Evolutionary conservation across 2,888 invertebrate species (phyloP).

Genomic region (Nebria salina): DNA sequence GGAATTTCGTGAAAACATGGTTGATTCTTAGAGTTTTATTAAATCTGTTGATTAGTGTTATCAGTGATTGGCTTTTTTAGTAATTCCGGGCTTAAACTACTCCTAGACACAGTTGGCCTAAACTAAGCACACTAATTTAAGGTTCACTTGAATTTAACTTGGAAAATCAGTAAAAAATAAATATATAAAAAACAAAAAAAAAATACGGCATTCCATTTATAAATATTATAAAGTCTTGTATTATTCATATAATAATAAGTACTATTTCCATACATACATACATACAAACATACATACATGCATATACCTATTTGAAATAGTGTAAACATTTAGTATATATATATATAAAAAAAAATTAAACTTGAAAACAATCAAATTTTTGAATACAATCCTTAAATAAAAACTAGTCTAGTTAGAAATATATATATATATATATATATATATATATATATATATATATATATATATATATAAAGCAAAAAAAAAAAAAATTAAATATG

Average conservation of each 20-base stretch:
- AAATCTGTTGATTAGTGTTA: no score
- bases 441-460: background rate
- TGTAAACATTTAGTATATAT: conserved; percentile 31
- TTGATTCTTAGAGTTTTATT: background rate
- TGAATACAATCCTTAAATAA: conserved; percentile 37
- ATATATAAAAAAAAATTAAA: conserved; percentile 17
- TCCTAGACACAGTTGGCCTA: background rate
- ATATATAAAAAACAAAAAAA: background rate
- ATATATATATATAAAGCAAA: conserved; percentile 9
- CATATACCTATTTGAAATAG: conserved; percentile 36
- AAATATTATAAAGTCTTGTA: conserved; percentile 9
- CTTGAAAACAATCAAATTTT: conserved; percentile 39
- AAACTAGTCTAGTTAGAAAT: conserved; percentile 26
- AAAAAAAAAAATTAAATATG: background rate
- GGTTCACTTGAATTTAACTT: conserved; percentile 25
- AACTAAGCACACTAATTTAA: conserved; percentile 29
- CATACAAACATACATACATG: conserved; percentile 29
- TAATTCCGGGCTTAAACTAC: background rate
- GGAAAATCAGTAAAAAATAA: background rate
- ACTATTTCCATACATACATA: conserved; percentile 2
- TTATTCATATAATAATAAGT: conserved; percentile 15
- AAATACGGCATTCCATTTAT: conserved; percentile 24
- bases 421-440: conserved; percentile 18
- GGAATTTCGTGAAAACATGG: conserved; percentile 9
- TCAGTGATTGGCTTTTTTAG: background rate